Conservation (phyloP, 2,888 invertebrate species). For the Monoplex corrugatus region DNA sequence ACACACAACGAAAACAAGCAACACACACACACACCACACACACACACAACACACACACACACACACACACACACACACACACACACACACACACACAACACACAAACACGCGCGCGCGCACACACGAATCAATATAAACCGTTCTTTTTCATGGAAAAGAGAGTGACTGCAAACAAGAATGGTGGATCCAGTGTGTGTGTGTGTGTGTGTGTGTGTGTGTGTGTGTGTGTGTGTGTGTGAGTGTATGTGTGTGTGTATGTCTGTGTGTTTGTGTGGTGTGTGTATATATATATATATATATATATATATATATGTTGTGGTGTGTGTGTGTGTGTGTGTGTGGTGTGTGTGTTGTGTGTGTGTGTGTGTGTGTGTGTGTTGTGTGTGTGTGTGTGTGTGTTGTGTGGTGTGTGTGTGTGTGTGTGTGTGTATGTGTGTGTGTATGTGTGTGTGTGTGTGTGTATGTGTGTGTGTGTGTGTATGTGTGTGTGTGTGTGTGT, state of each 20-base stretch:
- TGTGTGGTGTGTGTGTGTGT: not conserved
- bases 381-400: not conserved
- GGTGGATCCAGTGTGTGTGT: no score
- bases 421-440: not conserved
- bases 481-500: not conserved
- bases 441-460: not conserved
- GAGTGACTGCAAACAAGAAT: no score
- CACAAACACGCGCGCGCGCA: no score
- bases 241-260: not conserved
- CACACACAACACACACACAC: no score
- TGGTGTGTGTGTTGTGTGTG: no score
- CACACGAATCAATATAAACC: no score
- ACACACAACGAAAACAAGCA: no score
- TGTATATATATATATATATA: not conserved
- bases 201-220: not conserved
- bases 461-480: not conserved
- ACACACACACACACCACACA: no score
- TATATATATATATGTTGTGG: not conserved
- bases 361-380: not conserved
- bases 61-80: no score
- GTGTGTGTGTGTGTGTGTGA: not conserved
- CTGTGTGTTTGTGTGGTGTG: not conserved
- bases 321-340: no score
- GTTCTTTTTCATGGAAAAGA: no score
- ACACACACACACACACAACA: no score